Conservation (phyloP, 2,113 vertebrate species). For the Meleagris gallopavo region DNA sequence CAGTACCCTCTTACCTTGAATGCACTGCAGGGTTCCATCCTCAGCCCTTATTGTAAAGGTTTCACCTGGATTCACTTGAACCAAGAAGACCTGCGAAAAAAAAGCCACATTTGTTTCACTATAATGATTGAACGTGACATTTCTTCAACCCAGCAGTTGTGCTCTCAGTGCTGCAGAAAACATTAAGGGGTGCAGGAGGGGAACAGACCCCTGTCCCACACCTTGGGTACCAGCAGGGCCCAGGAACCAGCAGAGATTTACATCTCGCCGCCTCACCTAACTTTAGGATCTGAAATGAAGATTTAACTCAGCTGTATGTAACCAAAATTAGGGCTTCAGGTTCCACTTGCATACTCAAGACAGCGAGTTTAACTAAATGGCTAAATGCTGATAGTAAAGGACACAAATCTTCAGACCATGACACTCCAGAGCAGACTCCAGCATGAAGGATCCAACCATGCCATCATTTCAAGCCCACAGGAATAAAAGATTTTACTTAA, state of each 20-base stretch:
- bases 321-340: not conserved
- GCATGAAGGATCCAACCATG: not conserved
- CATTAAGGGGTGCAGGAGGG: not conserved
- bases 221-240: not conserved
- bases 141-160: not conserved
- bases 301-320: accelerated
- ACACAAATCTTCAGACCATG: not conserved
- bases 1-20: slow-evolving; percentile 86
- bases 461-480: not conserved
- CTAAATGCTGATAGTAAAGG: not conserved
- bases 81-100: slow-evolving; percentile 90
- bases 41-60: slow-evolving; percentile 96
- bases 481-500: not conserved
- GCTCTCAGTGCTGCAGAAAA: not conserved
- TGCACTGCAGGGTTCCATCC: slow-evolving; percentile 96
- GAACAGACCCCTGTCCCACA: not conserved
- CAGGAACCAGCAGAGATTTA: not conserved
- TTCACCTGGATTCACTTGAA: slow-evolving; percentile 98
- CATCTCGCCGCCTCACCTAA: not conserved
- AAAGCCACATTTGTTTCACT: slow-evolving; percentile 35
- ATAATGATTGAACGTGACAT: not conserved
- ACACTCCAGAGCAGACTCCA: not conserved
- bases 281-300: not conserved
- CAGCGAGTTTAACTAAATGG: not conserved
- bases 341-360: not conserved